Base-by-base conservation (phyloP, 37 sponge, comb jelly and placozoan genomes). In the Bolinopsis microptera region DNA sequence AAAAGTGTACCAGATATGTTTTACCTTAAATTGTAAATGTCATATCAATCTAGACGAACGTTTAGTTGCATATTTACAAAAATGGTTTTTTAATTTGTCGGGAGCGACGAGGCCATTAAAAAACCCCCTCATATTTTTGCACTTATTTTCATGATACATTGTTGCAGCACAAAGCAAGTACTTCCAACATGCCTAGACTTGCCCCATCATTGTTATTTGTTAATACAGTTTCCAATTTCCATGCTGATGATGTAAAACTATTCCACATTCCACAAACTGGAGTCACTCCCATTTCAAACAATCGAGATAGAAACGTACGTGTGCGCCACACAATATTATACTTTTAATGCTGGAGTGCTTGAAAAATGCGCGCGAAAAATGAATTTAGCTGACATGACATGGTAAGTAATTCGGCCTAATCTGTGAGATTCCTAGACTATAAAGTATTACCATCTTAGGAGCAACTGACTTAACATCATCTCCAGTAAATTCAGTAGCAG, bases 341-440 rank as follows among this genome's bases (percentile, higher is more conserved):
- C 32, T 35, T 77, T 13, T 16, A 1, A 13, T 16, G 0, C 13
- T 32, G 33, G 33, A 9, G 28, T 16, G 80, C 33, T 8, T 32
- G 33, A 77, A 77, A 77, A 77, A 32, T 77, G 80, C 80, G 80
- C 80, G 80, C 80, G 18, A 77, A 77, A 77, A 16, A 77, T 77
- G 21, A 77, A 77, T 77, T 77, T 32, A 31, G 33, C 27, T 77
- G 80, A 77, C 80, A 32, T 32, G 80, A 16, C 34, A 77, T 36
- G 33, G 5, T 16, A 35, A 25, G n/a, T n/a, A n/a, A n/a, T n/a
- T n/a, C n/a, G n/a, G n/a, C n/a, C n/a, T n/a, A n/a, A n/a, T n/a
- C n/a, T n/a, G n/a, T n/a, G n/a, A n/a, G n/a, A n/a, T n/a, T n/a
- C n/a, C n/a, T 48, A 48, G 61, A 5, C 5, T 18, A 48, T 18